phyloP scores from a whole-genome alignment of 1,140 invertebrate species.

The Drosophila mojavensis region DNA sequence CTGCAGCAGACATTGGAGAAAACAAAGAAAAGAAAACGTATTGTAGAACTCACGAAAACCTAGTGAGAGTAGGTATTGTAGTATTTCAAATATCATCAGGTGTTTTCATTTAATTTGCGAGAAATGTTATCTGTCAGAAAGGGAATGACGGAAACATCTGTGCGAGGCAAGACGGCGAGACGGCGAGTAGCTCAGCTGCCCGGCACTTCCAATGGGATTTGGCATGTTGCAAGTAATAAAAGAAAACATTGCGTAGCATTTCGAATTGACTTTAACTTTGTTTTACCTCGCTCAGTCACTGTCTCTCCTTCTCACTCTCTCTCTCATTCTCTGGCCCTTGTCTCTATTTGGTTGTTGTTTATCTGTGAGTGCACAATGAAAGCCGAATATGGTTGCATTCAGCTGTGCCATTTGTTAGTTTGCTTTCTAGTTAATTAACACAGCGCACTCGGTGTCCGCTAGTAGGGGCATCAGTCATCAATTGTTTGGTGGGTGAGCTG shows the following conservation, averaged over 20 bases:
- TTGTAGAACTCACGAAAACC: conserved; percentile 6
- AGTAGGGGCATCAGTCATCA: conserved; percentile 24
- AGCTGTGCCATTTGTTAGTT: conserved; percentile 18
- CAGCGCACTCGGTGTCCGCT: conserved; percentile 11
- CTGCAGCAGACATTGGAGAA: background rate
- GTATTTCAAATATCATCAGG: conserved; percentile 66
- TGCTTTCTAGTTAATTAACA: conserved; percentile 46
- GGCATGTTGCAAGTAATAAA: conserved; percentile 19
- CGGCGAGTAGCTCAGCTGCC: conserved; percentile 8
- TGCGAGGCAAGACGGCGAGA: background rate
- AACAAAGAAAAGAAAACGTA: background rate
- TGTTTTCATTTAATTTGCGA: conserved; percentile 84
- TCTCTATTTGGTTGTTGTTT: conserved; percentile 1
- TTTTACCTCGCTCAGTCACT: background rate
- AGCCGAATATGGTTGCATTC: conserved; percentile 11
- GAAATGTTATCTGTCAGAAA: conserved; percentile 71
- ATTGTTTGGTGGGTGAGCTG: conserved; percentile 10
- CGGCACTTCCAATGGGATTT: conserved; percentile 7
- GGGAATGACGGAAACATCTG: conserved; percentile 33
- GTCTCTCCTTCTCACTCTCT: too few species aligned
- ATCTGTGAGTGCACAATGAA: conserved; percentile 17
- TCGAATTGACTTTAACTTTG: conserved; percentile 1
- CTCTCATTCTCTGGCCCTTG: background rate
- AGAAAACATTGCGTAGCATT: conserved; percentile 24
- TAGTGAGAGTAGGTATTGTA: conserved; percentile 9